Evolutionary conservation across 2,797 vertebrate genomes (phyloP), one percentile per base, ranked within the genome.

Genomic region (Naso thynnoides): DNA sequence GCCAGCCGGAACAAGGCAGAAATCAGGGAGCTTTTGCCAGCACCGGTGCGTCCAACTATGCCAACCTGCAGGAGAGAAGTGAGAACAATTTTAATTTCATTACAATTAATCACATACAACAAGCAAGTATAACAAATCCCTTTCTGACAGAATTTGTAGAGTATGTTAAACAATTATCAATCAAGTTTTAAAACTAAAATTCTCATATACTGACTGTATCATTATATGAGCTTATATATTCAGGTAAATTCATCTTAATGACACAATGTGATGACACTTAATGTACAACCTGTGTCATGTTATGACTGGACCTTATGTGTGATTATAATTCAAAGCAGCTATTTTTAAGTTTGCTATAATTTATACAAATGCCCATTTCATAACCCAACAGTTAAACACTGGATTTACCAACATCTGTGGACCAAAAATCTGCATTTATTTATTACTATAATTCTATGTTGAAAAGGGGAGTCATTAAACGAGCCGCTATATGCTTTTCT

Each of bases 11-110:
- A 98, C 87, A 99, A 95, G 58, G 97, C 97, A 19, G 97, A 95
- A 83, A 98, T 96, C 88, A 99, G 92, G 76, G 97, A 98, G 91
- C 97, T 98, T 69, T 99, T 99, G 59, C 97, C 97, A 80, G 97
- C 97, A 73, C 97, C 97, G 0, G 98, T 99, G 89, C 97, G 94
- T 87, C 98, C 97, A 73, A 99, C 97, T 79, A 99, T 97, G 85
- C 98, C 97, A 84, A 99, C 94, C 98, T 99, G 21, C 26, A 70
- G 24, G 10, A 14, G 36, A 79, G 63, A 78, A 29, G 81, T n/a
- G 31, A 53, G 55, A 79, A 39, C 19, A 55, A 23, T 29, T 53
- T 47, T 68, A 33, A 64, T 9, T 55, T 41, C 10, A 36, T 27
- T 31, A 50, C 67, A 73, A 42, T 8, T n/a, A n/a, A n/a, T n/a